Evolutionary conservation across 2,797 vertebrate species (phyloP), one percentile per base, ranked within the genome.

Genomic region (Melanotaenia trifasciata): DNA sequence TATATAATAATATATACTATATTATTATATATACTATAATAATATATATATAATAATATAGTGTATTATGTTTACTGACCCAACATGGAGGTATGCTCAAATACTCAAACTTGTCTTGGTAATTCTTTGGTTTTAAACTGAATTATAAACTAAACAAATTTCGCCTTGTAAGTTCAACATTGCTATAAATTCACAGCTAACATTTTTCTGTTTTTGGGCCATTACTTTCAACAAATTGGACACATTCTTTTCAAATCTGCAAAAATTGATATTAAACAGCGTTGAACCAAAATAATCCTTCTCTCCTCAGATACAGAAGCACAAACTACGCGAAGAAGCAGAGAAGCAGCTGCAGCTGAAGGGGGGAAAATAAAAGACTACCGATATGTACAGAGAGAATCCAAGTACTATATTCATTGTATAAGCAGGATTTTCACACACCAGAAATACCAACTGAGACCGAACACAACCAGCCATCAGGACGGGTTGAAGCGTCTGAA

Each of bases 301-400:
- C 69, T 72, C 72, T 64, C 74, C 88, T 84, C 92, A 99, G 98
- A 82, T 99, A 87, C 96, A 97, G 92, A 99, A 99, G 87, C 86
- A 90, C 71, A 95, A 94, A 83, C 93, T 99, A 36, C 91, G 86
- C 7, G 93, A 92, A 38, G 84, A 91, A 84, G 95, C 90, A 53
- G 96, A 98, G 88, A 84, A 90, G 70, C 84, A 89, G 76, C 95
- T 99, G 76, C 91, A 91, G 47, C 68, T 94, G 53, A 70, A 64
- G 58, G 69, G 72, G 12, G 20, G 8, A 38, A 72, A 86, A 58
- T 81, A 22, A 88, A 8, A 45, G 5, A 3, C 50, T 11, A 0
- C 3, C 0, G 32, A 14, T 6, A 0, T 2, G 3, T 13, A 22
- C 26, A 1, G 6, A 63, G 1, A 54, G 0, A 16, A 35, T 36